phyloP scores from a whole-genome alignment of 2,113 vertebrate species.

The Ochotona curzoniae region DNA sequence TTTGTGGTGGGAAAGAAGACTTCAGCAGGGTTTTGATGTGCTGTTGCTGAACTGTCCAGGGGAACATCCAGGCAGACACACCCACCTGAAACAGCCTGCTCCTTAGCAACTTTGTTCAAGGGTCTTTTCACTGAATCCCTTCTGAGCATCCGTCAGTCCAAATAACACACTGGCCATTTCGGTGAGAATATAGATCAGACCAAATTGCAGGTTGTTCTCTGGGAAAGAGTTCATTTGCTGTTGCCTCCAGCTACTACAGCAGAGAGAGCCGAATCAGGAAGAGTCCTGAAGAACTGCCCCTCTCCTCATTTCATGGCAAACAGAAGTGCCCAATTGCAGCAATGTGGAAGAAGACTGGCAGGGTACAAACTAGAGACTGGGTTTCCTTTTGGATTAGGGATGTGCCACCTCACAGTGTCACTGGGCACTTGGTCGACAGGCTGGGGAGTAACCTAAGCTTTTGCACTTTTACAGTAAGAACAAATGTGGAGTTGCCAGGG shows the following conservation, averaged over 20 bases:
- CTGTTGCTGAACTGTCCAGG: neutral
- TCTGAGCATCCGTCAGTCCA: constrained; percentile 4
- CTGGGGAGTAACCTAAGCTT: constrained; percentile 63
- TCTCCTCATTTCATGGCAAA: neutral
- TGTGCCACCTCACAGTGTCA: constrained; percentile 28
- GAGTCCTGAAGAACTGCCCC: neutral
- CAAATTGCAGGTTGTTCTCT: neutral
- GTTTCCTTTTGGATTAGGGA: constrained; percentile 58
- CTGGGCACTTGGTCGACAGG: neutral
- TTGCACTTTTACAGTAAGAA: constrained; percentile 64
- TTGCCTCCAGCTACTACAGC: neutral
- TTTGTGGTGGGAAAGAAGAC: constrained; percentile 62
- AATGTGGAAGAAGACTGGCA: neutral
- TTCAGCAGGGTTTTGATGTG: constrained; percentile 1
- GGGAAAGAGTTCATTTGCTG: neutral
- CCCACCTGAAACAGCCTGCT: constrained; percentile 47
- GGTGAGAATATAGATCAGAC: neutral
- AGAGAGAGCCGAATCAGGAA: neutral
- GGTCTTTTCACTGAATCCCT: neutral
- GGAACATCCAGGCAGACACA: neutral
- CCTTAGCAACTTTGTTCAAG: constrained; percentile 23
- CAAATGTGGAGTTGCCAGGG: neutral
- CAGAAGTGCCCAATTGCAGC: neutral
- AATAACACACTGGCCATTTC: neutral
- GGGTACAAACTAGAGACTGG: neutral